phyloP scores from a whole-genome alignment of 2,113 vertebrate genomes.

The Leucopternis melanops region DNA sequence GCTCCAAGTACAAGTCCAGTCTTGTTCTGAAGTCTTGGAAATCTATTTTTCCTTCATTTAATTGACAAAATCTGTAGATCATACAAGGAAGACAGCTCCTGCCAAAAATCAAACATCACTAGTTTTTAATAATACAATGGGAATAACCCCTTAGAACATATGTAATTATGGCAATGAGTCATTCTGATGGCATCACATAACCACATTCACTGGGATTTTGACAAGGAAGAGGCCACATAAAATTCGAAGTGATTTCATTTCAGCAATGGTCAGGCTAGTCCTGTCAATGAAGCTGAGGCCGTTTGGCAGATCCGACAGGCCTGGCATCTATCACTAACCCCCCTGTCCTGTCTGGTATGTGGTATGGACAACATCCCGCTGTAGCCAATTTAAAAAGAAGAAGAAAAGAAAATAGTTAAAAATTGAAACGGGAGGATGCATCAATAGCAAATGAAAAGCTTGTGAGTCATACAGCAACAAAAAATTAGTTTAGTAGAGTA shows the following conservation, averaged over 20 bases:
- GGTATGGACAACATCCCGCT: background rate
- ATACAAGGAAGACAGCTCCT: constrained; percentile 15
- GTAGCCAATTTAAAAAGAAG: background rate
- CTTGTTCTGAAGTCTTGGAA: constrained; percentile 39
- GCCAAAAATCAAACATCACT: constrained; percentile 47
- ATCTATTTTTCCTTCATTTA: constrained; percentile 42
- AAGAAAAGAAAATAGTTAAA: background rate
- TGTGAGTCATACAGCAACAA: background rate
- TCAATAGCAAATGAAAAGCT: background rate
- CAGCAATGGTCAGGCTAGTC: background rate
- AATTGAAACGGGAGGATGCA: background rate
- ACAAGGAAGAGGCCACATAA: constrained; percentile 9
- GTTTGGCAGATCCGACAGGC: fast-evolving
- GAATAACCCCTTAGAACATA: constrained; percentile 52
- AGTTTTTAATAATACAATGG: constrained; percentile 54
- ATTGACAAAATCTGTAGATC: constrained; percentile 59
- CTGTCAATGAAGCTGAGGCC: background rate
- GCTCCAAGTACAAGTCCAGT: background rate
- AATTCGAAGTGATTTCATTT: background rate
- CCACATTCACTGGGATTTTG: background rate
- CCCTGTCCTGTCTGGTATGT: background rate
- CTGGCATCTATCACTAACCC: background rate
- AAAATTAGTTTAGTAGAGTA: background rate
- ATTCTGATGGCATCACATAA: constrained; percentile 5
- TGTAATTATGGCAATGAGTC: constrained; percentile 60